These are phyloP conservation scores for Habroteleia sp. DNA, from an alignment of 2,888 invertebrate genomes.

Conservation along the genomic window DNA sequence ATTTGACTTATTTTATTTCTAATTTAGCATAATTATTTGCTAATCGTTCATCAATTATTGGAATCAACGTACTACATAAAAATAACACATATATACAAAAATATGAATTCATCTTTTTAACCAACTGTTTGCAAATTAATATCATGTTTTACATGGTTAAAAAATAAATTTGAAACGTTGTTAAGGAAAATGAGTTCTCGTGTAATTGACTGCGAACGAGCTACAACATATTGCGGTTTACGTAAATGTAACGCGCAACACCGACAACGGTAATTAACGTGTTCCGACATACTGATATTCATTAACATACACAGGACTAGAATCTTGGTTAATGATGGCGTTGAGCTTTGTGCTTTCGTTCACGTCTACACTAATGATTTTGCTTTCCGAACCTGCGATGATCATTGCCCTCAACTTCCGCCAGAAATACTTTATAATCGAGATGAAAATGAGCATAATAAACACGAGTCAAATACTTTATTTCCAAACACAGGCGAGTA, in stretches of 20 bases:
- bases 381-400: constrained; percentile 39
- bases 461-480: neutral
- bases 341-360: constrained; percentile 43
- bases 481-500: constrained; percentile 18
- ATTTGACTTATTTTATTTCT: no score
- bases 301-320: constrained; percentile 54
- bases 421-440: constrained; percentile 21
- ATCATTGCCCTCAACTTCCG: constrained; percentile 39
- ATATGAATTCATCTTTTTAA: neutral
- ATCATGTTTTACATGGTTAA: no score
- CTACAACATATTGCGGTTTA: constrained; percentile 52
- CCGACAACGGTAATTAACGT: constrained; percentile 16
- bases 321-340: constrained; percentile 50
- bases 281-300: constrained; percentile 29
- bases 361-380: constrained; percentile 51
- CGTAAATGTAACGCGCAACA: constrained; percentile 10
- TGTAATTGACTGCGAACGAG: constrained; percentile 55
- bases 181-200: neutral
- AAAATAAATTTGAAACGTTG: no score
- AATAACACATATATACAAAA: neutral
- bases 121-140: no score
- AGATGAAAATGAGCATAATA: neutral
- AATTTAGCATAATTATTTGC: no score
- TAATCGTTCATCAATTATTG: neutral
- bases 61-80: no score